phyloP scores from a whole-genome alignment of 2,797 vertebrate species.

The Epinephelus malabaricus region DNA sequence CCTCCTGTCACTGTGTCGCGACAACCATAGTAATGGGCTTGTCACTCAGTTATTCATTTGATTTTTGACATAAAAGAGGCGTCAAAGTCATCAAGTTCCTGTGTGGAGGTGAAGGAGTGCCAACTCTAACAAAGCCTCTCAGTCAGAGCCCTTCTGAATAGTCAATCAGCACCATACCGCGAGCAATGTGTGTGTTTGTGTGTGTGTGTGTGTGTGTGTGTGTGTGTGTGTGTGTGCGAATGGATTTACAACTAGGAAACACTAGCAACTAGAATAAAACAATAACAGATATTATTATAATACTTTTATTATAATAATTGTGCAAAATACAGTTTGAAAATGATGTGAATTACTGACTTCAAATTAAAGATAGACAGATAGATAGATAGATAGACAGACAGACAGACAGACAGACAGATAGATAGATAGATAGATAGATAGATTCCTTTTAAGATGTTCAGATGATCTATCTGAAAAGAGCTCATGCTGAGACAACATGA shows the following conservation, averaged over 20 bases:
- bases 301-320: neutral
- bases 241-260: neutral
- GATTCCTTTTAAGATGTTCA: neutral
- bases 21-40: constrained; percentile 12
- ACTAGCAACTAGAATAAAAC: neutral
- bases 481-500: constrained; percentile 14
- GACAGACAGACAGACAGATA: no score
- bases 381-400: neutral
- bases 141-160: constrained; percentile 22
- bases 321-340: no score
- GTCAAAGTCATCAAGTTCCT: constrained; percentile 32
- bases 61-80: constrained; percentile 39
- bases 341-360: neutral
- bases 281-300: neutral
- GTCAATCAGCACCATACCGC: constrained; percentile 18
- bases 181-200: neutral
- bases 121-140: constrained; percentile 28
- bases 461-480: constrained; percentile 12
- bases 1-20: constrained; percentile 15
- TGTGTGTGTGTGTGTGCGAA: no score
- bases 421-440: neutral
- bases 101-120: constrained; percentile 27
- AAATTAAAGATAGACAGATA: constrained; percentile 4
- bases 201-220: neutral
- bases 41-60: constrained; percentile 27